Percentiles rank a stretch among this genome's conserved stretches.
phyloP scores from a whole-genome alignment of 2,888 invertebrate species.

The Eristalinus aeneus region DNA sequence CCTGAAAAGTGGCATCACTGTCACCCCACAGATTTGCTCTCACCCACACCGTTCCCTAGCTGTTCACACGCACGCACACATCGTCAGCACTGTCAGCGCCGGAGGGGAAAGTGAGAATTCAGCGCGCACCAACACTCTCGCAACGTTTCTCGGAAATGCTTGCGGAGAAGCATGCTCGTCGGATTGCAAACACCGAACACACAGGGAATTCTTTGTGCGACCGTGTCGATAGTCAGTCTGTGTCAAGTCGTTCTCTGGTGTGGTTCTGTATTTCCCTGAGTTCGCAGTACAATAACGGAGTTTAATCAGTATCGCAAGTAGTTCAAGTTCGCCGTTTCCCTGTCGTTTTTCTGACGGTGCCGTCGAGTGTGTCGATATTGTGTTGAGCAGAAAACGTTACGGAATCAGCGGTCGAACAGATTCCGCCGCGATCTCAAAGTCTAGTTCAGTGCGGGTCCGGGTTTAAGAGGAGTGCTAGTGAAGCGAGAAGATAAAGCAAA shows the following conservation, averaged over 20 bases:
- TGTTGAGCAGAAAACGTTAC: background rate
- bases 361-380: conserved; percentile 1
- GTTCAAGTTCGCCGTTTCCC: conserved; percentile 24
- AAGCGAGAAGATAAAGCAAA: background rate
- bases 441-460: conserved; percentile 10
- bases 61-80: conserved; percentile 32
- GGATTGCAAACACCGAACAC: conserved; percentile 8
- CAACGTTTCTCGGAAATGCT: conserved; percentile 67
- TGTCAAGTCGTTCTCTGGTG: conserved; percentile 75
- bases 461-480: conserved; percentile 31
- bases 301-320: conserved; percentile 51
- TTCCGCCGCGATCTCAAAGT: background rate
- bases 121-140: conserved; percentile 45
- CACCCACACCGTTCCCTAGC: conserved; percentile 40
- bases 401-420: conserved; percentile 52
- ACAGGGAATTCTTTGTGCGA: conserved; percentile 56
- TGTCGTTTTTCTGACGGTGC: background rate
- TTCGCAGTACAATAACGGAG: conserved; percentile 41
- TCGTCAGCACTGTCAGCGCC: conserved; percentile 15
- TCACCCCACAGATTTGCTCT: conserved; percentile 51
- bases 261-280: conserved; percentile 71
- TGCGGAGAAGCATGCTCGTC: conserved; percentile 24
- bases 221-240: conserved; percentile 74
- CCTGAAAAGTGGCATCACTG: conserved; percentile 65
- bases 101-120: conserved; percentile 54